Evolutionary conservation across 2,113 vertebrate genomes (phyloP).

Genomic region (Ammodytes marinus): DNA sequence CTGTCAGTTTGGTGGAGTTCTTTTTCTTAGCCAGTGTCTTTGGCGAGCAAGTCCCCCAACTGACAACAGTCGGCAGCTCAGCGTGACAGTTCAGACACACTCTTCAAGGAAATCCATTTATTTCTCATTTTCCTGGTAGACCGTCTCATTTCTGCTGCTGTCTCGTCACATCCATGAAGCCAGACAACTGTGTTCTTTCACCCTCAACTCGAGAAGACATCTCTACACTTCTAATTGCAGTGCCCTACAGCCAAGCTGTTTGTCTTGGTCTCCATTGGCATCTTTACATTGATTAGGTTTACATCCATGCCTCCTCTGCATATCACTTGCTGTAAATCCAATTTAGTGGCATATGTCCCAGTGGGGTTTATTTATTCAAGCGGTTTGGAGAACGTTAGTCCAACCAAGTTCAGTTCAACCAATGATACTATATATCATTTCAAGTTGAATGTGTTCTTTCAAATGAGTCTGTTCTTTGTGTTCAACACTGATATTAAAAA

Average conservation of each 20-base stretch:
- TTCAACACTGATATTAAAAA: neutral
- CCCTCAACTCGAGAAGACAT: neutral
- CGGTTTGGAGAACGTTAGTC: neutral
- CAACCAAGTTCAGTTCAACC: neutral
- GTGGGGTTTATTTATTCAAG: too few relatives aligned
- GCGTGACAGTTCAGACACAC: neutral
- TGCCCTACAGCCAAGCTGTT: neutral
- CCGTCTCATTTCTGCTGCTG: neutral
- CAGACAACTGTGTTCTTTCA: neutral
- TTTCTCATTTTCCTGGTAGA: neutral
- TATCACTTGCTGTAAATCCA: neutral
- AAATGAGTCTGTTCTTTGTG: neutral
- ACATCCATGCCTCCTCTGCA: neutral
- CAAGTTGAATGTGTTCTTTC: neutral
- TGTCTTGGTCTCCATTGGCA: neutral
- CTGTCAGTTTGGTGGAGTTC: neutral
- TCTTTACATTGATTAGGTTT: neutral
- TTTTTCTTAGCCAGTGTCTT: slow-evolving; percentile 13
- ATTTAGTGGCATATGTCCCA: neutral
- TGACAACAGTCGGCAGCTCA: slow-evolving; percentile 25
- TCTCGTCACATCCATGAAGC: neutral
- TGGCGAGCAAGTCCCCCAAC: neutral
- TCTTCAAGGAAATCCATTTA: neutral
- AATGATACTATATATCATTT: neutral
- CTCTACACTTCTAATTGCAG: neutral